These are phyloP conservation scores for Clarias macrocephalus DNA, from an alignment of 2,113 vertebrate species.

Conservation along the genomic window DNA sequence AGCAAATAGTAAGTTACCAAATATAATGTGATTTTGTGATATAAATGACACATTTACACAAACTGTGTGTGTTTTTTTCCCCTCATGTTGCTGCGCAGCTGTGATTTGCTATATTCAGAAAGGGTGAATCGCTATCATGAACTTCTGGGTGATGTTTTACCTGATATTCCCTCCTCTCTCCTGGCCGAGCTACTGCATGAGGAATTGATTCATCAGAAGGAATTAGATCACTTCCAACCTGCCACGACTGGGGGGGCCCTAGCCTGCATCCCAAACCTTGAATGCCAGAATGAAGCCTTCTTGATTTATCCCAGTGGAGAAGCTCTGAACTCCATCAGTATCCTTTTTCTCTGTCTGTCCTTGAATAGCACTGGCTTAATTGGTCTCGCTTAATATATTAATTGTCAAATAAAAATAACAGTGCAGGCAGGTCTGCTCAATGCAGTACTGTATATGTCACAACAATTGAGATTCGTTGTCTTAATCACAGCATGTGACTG, in stretches of 20 bases:
- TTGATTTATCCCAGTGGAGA: conserved; percentile 72
- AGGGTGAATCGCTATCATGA: conserved; percentile 58
- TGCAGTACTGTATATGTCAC: background rate
- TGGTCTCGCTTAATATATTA: background rate
- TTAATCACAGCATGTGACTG: too few species aligned
- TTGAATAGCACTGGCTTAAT: background rate
- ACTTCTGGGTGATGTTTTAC: conserved; percentile 67
- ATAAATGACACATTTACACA: background rate
- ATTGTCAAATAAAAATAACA: background rate
- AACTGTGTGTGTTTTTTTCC: background rate
- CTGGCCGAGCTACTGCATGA: conserved; percentile 73
- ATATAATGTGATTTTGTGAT: background rate
- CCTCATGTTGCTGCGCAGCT: conserved; percentile 50
- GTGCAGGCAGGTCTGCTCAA: background rate
- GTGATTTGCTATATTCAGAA: conserved; percentile 47
- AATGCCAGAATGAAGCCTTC: conserved; percentile 55
- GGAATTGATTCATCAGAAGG: conserved; percentile 71
- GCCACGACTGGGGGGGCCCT: conserved; percentile 76
- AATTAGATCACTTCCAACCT: conserved; percentile 67
- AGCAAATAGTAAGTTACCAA: background rate
- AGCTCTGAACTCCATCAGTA: conserved; percentile 76
- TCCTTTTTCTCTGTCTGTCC: conserved; percentile 65
- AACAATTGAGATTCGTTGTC: background rate
- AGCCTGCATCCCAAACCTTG: conserved; percentile 64
- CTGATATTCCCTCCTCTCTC: conserved; percentile 67